phyloP scores from a whole-genome alignment of 2,888 invertebrate genomes.

The Pristionchus exspectatus region DNA sequence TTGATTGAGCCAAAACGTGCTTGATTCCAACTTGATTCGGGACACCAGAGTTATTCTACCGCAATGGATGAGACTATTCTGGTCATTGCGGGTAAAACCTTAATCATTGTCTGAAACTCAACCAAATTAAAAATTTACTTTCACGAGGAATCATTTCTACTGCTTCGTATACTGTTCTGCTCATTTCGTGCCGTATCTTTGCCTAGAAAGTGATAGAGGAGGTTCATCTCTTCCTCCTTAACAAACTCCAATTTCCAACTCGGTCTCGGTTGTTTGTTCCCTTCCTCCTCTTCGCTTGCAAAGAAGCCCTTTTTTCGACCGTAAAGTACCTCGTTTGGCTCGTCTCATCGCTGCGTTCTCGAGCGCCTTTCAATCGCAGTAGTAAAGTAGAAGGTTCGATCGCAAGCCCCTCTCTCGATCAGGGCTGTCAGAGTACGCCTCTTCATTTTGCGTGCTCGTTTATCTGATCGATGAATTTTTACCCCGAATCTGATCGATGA shows the following conservation, averaged over 20 bases:
- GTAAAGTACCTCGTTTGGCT: conserved; percentile 12
- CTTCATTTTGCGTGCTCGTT: not conserved
- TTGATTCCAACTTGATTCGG: too few relatives aligned
- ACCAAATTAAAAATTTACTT: too few relatives aligned
- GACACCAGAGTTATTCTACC: too few relatives aligned
- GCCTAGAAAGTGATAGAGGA: too few relatives aligned
- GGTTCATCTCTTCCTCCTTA: not conserved
- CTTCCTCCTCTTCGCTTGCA: not conserved
- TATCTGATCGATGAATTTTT: not conserved
- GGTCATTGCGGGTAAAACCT: too few relatives aligned
- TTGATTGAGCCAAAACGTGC: too few relatives aligned
- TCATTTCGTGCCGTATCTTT: too few relatives aligned
- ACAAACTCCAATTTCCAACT: not conserved
- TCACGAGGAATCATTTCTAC: too few relatives aligned
- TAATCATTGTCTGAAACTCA: too few relatives aligned
- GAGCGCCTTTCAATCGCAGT: not conserved
- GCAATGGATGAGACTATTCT: too few relatives aligned
- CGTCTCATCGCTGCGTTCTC: conserved; percentile 22
- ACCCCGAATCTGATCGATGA: not conserved
- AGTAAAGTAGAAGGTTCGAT: conserved; percentile 13
- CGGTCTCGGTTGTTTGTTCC: conserved; percentile 14
- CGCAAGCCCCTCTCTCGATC: not conserved
- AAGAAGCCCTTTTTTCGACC: conserved; percentile 30
- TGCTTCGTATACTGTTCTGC: too few relatives aligned
- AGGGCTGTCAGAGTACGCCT: not conserved